Base-by-base conservation (phyloP, 53 echinoderm and acorn worm genomes). In the Holothuria leucospilota region DNA sequence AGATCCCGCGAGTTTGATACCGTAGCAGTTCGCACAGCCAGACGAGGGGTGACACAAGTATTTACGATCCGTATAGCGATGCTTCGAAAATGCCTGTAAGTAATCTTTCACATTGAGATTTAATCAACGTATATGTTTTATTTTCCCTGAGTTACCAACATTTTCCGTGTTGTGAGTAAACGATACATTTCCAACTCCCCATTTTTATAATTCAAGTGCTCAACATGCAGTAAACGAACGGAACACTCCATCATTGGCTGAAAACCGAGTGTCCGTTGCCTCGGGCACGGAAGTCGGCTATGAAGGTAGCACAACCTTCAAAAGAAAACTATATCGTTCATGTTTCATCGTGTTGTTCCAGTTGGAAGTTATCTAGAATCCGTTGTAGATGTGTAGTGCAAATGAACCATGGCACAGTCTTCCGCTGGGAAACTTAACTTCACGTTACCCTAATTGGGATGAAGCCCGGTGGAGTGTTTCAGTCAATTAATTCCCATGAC, bases 231-330 rank as follows among this genome's bases (percentile, higher is more conserved):
- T 29, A 46, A 46, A 46, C 46, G 46, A 8, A 40, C 70, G 70
- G 70, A 70, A 70, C 70, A 70, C 70, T 70, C 70, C 70, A 70
- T 70, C 70, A 70, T 70, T 38, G 39, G 15, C 28, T 70, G 38
- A 38, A 69, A 69, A 29, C 69, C 30, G 29, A 28, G 39, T 70
- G 70, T 70, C 70, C 70, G 26, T 70, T 40, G 70, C 70, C 70
- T 70, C 30, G 70, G 34, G 70, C 9, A 70, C 70, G 70, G 70
- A 70, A 70, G 70, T 70, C 70, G 20, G 70, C 34, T 9, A 16
- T 70, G 20, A 40, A 70, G 70, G 70, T 34, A 24, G 70, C 34
- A 38, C 39, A 70, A 40, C 30, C 34, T 34, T 70, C 23, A 34
- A 70, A 70, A 69, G 11, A 30, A 30, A 34, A 70, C 30, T 20